These are phyloP conservation scores for Ctenopoma multispine DNA, from an alignment of 2,797 vertebrate species.

Conservation along the genomic window DNA sequence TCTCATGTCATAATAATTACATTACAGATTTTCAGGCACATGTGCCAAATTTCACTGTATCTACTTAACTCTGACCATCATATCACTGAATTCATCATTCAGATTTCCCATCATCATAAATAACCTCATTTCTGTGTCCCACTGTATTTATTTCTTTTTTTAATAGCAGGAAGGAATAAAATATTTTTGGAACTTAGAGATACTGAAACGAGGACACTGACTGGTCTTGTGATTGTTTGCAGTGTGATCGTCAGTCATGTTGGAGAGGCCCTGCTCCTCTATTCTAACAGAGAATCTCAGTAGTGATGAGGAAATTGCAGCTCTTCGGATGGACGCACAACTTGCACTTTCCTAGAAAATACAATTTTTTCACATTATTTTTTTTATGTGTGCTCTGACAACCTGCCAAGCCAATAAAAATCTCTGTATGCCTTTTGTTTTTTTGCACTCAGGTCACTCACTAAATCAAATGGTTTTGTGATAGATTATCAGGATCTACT, in stretches of 20 bases:
- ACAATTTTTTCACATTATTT: conserved; percentile 39
- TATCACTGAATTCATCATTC: no score
- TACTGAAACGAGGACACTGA: no score
- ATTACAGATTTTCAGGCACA: no score
- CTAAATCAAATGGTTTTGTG: background rate
- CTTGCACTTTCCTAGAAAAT: conserved; percentile 9
- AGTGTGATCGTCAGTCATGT: conserved; percentile 83
- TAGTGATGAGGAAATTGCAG: conserved; percentile 35
- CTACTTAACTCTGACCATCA: no score
- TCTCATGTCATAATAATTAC: no score
- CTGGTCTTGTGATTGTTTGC: conserved; percentile 6
- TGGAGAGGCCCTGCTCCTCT: conserved; percentile 90
- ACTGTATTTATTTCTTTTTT: no score
- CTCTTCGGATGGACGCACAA: background rate
- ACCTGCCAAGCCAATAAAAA: conserved; percentile 43
- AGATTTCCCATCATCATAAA: no score
- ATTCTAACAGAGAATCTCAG: conserved; percentile 81
- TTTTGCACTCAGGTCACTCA: background rate
- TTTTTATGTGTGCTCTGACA: conserved; percentile 26
- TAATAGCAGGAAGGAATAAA: no score
- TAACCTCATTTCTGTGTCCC: no score
- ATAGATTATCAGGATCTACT: background rate
- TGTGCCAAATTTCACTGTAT: no score
- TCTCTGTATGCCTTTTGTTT: background rate
- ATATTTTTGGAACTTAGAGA: background rate